Conservation (phyloP, 2,888 invertebrate genomes). For the Dicyrtomina minuta region DNA sequence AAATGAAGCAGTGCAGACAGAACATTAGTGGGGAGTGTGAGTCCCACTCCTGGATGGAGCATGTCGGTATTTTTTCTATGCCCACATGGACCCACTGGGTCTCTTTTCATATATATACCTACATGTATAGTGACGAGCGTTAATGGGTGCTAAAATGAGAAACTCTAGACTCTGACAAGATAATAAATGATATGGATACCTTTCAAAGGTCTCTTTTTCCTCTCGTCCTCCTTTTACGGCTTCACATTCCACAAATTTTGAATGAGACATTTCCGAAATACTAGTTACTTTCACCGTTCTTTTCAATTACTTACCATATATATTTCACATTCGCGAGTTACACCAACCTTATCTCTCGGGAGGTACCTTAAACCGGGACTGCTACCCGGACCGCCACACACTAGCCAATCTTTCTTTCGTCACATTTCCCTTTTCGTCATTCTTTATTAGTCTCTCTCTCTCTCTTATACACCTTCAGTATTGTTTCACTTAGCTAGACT, state of each 20-base stretch:
- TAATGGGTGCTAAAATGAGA: constrained; percentile 34
- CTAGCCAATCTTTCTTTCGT: constrained; percentile 26
- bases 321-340: constrained; percentile 7
- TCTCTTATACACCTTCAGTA: background rate
- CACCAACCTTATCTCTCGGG: no score
- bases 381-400: background rate
- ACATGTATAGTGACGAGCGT: constrained; percentile 24
- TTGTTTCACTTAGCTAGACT: background rate
- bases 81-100: no score
- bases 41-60: background rate
- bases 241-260: constrained; percentile 42
- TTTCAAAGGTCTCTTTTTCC: constrained; percentile 15
- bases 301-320: constrained; percentile 34
- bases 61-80: background rate
- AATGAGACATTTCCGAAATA: constrained; percentile 36
- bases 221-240: constrained; percentile 16
- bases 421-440: constrained; percentile 21
- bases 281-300: constrained; percentile 35
- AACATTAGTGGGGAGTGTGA: no score
- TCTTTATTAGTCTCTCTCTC: constrained; percentile 21
- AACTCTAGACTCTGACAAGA: constrained; percentile 33
- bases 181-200: constrained; percentile 31
- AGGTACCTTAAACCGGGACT: background rate
- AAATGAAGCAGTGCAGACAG: no score
- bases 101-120: no score